These are phyloP conservation scores for Pyrrhia umbra DNA, from an alignment of 2,888 invertebrate genomes.

Conservation along the genomic window DNA sequence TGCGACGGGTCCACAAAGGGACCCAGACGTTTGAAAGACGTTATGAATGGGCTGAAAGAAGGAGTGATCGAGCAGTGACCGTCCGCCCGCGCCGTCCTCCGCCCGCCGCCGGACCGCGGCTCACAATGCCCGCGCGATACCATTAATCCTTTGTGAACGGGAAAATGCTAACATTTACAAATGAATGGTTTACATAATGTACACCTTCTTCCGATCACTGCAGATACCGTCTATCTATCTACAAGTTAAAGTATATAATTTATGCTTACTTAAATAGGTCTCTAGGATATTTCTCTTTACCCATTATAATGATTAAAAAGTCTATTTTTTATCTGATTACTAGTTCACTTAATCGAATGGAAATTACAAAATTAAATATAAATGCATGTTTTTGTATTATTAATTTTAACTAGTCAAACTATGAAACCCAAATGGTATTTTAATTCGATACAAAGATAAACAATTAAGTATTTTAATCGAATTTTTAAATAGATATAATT, in stretches of 20 bases:
- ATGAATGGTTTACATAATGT: constrained; percentile 65
- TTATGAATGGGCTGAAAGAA: constrained; percentile 86
- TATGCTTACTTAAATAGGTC: constrained; percentile 1
- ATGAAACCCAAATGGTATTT: neutral
- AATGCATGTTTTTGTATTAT: neutral
- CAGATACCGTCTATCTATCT: constrained; percentile 38
- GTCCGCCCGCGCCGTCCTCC: constrained; percentile 59
- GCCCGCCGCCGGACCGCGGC: constrained; percentile 61
- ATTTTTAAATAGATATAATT: constrained; percentile 30
- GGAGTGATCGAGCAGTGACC: constrained; percentile 87
- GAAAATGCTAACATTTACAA: constrained; percentile 67
- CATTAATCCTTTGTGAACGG: constrained; percentile 76
- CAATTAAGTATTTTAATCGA: neutral
- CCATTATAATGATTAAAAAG: too few relatives aligned
- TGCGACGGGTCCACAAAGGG: constrained; percentile 78
- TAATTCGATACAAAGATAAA: neutral
- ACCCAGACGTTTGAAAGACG: constrained; percentile 84
- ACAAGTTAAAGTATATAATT: constrained; percentile 15
- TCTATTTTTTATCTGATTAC: too few relatives aligned
- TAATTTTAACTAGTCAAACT: neutral
- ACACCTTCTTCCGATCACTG: constrained; percentile 53
- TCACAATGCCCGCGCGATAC: constrained; percentile 69
- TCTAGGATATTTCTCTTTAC: neutral
- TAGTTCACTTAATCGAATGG: neutral
- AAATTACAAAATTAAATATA: neutral